phyloP scores from a whole-genome alignment of 2,113 vertebrate species.

The Litocranius walleri region DNA sequence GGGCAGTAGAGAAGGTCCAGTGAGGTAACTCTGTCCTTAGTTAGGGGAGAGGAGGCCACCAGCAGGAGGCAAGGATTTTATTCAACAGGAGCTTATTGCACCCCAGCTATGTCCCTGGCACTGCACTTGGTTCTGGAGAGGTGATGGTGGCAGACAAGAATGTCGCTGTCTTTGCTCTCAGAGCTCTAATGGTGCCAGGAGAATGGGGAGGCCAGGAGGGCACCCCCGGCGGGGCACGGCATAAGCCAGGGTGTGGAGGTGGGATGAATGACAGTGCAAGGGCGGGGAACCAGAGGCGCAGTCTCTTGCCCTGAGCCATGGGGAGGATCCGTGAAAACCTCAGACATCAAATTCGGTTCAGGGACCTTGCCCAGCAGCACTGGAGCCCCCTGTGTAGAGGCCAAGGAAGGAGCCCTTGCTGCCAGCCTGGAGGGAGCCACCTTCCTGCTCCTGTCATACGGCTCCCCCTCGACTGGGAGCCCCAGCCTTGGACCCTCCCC shows the following conservation, averaged over 20 bases:
- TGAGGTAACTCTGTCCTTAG: background rate
- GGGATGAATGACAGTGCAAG: too few relatives aligned
- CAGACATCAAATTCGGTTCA: background rate
- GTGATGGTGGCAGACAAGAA: background rate
- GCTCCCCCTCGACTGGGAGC: too few relatives aligned
- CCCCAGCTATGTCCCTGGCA: background rate
- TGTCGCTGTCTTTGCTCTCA: background rate
- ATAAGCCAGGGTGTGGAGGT: background rate
- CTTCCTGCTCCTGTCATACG: background rate
- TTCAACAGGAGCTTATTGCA: background rate
- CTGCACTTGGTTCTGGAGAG: background rate
- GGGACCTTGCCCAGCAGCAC: background rate
- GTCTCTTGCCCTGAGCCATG: background rate
- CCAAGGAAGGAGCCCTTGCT: background rate
- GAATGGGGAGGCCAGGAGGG: background rate
- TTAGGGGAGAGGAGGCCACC: too few relatives aligned
- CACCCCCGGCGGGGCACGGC: fast-evolving
- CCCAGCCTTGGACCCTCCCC: background rate
- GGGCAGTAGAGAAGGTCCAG: background rate
- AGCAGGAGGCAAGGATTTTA: background rate
- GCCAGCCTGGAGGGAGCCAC: background rate
- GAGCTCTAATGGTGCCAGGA: background rate
- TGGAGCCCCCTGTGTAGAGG: background rate
- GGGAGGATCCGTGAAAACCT: background rate
- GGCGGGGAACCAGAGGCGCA: background rate